Evolutionary conservation across 1,140 invertebrate species (phyloP).

Genomic region (Drusus annulatus): DNA sequence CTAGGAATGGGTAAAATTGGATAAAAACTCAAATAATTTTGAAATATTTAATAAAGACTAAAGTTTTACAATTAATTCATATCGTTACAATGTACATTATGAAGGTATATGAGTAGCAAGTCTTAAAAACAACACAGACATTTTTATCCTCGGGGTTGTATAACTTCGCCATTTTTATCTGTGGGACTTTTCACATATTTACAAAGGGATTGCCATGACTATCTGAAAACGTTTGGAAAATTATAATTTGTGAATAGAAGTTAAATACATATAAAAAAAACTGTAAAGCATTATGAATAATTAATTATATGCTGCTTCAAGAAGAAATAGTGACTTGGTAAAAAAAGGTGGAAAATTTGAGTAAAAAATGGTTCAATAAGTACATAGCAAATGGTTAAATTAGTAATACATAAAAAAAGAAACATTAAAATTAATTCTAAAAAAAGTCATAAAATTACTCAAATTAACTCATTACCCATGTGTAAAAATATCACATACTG

Average conservation of each 20-base stretch:
- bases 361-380: background rate
- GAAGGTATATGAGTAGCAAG: constrained; percentile 57
- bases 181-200: constrained; percentile 52
- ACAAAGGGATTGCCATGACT: constrained; percentile 42
- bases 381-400: background rate
- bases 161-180: constrained; percentile 43
- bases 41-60: constrained; percentile 61
- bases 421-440: too few species aligned
- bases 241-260: background rate
- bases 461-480: background rate
- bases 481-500: constrained; percentile 13
- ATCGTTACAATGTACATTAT: constrained; percentile 59
- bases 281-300: background rate
- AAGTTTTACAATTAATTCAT: constrained; percentile 60
- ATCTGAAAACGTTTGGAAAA: background rate
- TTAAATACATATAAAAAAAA: background rate
- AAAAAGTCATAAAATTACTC: too few species aligned
- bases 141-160: constrained; percentile 46
- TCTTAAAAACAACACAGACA: constrained; percentile 55
- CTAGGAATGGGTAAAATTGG: too few species aligned
- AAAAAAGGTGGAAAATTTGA: background rate
- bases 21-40: constrained; percentile 50
- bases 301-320: background rate
- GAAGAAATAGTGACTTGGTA: background rate
- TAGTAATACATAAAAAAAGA: background rate